Percentiles rank a stretch among this genome's conserved stretches.
These are phyloP conservation scores for Daboia siamensis DNA, from an alignment of 2,113 vertebrate genomes.

Conservation along the genomic window DNA sequence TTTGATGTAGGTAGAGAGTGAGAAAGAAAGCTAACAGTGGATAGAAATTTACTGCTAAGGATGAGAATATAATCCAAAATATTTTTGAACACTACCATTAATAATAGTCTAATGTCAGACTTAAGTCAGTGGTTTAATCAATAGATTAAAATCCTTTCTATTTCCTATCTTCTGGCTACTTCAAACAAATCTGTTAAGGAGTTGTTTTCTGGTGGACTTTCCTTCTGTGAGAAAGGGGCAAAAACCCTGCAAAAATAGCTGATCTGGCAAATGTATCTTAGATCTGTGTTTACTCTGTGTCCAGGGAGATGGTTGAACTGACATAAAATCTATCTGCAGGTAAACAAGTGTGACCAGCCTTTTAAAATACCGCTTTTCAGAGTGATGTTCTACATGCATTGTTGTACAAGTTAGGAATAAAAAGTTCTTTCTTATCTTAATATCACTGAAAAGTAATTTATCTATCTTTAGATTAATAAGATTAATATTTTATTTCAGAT, in stretches of 20 bases:
- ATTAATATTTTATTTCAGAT: background rate
- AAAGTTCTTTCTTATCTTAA: background rate
- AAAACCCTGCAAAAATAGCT: slow-evolving; percentile 13
- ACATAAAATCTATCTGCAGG: slow-evolving; percentile 27
- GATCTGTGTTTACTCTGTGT: slow-evolving; percentile 30
- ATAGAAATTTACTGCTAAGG: background rate
- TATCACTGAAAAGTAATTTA: background rate
- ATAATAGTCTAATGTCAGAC: background rate
- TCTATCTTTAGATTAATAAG: background rate
- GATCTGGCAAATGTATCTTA: background rate
- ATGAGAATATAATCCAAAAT: background rate
- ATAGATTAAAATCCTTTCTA: background rate
- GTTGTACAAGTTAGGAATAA: background rate
- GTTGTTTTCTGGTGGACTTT: slow-evolving; percentile 8
- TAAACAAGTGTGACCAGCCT: slow-evolving; percentile 32
- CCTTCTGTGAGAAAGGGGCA: background rate
- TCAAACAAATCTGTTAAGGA: slow-evolving; percentile 2
- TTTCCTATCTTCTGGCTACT: background rate
- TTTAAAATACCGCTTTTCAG: background rate
- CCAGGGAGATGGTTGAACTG: slow-evolving; percentile 18
- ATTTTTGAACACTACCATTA: background rate
- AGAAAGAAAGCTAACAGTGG: background rate
- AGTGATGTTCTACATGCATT: background rate
- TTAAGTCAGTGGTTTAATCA: background rate
- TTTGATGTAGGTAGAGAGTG: background rate